Evolutionary conservation across 1,140 invertebrate species (phyloP), one percentile per base, ranked within the genome.

Genomic region (Camponotus floridanus): DNA sequence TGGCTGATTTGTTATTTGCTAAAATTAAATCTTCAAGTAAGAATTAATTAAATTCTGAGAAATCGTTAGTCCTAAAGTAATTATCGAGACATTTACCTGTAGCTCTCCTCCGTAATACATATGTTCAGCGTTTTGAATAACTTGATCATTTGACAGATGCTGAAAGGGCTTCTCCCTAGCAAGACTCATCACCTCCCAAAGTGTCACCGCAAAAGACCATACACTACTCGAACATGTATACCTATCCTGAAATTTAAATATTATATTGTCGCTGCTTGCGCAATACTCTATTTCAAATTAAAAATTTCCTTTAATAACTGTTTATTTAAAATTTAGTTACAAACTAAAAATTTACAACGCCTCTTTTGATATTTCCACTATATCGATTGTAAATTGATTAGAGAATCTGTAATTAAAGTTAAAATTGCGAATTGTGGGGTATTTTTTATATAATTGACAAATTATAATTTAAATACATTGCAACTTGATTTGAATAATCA

Each of bases 101-200:
- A 96, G 92, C 93, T 97, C 96, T 64, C 96, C 96, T 85, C 96
- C 96, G 87, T 97, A 97, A 88, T 97, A 97, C 96, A 96, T 96
- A 76, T 96, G 95, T 87, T 97, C 96, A 0, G 97, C 96, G 89
- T 97, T 97, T 90, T 97, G 96, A 87, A 98, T 96, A 39, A 98
- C 97, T 93, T 97, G 96, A 91, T 97, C 96, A 92, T 98, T 97
- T 21, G 96, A 96, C 80, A 97, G 94, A 87, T 97, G 96, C 81
- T 96, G 96, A 91, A 96, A 98, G 18, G 97, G 97, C 91, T 96
- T 96, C 90, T 97, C 96, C 84, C 96, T 95, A n/a, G 97, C 97
- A 88, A 97, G 96, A 76, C 96, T 97, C 89, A 98, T 95, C 33
- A 98, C 96, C 94, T 98, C 97, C 97, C 97, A 97, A 13, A 97